Evolutionary conservation across 1,140 invertebrate species (phyloP), one percentile per base, ranked within the genome.

Genomic region (Cotesia glomerata): DNA sequence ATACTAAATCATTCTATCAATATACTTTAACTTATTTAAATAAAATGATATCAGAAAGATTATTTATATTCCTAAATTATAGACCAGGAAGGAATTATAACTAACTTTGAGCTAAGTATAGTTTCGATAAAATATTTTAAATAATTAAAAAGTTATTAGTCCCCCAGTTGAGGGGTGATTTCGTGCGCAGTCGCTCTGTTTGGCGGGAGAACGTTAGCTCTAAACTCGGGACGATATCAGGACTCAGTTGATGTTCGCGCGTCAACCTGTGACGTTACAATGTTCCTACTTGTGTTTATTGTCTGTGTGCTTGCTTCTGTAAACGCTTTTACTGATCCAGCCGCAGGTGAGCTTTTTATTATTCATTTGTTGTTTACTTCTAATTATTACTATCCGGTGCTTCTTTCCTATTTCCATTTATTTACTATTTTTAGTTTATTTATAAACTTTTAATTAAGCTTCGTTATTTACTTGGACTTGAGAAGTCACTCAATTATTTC

Each of bases 221-320:
- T 34, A 18, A 5, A 26, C 65, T 77, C 77, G 79, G 81, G 54
- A 74, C 77, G 75, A 76, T 64, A 77, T 77, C 77, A 76, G 72
- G 77, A 76, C 75, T 75, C 81, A 87, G 86, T 87, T 82, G 82
- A 84, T 80, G 83, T 81, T 79, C 77, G 76, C 84, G 84, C 85
- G 86, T 82, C 85, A 80, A 76, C 77, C 75, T 80, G 78, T 78
- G 80, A 11, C n/a, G 79, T 79, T 83, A 84, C 39, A 18, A 85
- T 85, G 81, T 78, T 81, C 72, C 76, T 78, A 80, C 74, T 80
- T 81, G 83, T 78, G 78, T 74, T 84, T 75, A 78, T 83, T 72
- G 75, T 85, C 71, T 84, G 73, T 77, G 77, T 86, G 78, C 79
- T 79, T 77, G 81, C 81, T 74, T 80, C 81, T 79, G 80, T 79